Evolutionary conservation across 2,797 vertebrate species (phyloP).

Genomic region (Miichthys miiuy): DNA sequence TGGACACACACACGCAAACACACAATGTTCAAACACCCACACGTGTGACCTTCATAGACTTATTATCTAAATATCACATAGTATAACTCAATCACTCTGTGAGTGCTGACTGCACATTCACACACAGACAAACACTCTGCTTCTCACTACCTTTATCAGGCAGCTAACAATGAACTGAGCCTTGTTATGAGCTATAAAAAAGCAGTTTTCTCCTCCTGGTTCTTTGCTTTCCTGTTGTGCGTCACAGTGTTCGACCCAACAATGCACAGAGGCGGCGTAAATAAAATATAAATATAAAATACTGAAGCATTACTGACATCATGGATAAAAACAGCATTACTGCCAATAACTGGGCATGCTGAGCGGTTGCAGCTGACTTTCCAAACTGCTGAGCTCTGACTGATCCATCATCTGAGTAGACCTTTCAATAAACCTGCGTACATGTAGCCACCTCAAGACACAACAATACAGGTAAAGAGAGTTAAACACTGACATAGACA

Average conservation of each 20-base stretch:
- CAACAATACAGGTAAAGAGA: neutral
- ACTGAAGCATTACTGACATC: constrained; percentile 28
- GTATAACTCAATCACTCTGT: constrained; percentile 26
- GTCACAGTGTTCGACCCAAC: neutral
- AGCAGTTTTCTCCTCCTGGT: neutral
- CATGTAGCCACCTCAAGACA: neutral
- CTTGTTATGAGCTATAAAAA: neutral
- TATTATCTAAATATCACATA: constrained; percentile 33
- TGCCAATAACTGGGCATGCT: constrained; percentile 38
- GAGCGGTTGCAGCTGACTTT: constrained; percentile 46
- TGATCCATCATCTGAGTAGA: constrained; percentile 23
- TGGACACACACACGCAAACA: constrained; percentile 46
- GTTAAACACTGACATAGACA: neutral
- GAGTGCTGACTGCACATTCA: neutral
- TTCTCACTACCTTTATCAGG: neutral
- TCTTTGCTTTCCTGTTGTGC: neutral
- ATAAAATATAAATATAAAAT: neutral
- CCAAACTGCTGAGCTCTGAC: constrained; percentile 35
- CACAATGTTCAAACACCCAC: constrained; percentile 42
- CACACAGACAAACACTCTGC: constrained; percentile 17
- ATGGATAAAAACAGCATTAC: constrained; percentile 13
- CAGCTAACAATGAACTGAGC: neutral
- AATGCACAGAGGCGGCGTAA: neutral
- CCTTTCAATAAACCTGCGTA: constrained; percentile 14
- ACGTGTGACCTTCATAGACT: constrained; percentile 71